Evolutionary conservation across 2,797 vertebrate genomes (phyloP), one percentile per base, ranked within the genome.

Genomic region (Trachurus trachurus): DNA sequence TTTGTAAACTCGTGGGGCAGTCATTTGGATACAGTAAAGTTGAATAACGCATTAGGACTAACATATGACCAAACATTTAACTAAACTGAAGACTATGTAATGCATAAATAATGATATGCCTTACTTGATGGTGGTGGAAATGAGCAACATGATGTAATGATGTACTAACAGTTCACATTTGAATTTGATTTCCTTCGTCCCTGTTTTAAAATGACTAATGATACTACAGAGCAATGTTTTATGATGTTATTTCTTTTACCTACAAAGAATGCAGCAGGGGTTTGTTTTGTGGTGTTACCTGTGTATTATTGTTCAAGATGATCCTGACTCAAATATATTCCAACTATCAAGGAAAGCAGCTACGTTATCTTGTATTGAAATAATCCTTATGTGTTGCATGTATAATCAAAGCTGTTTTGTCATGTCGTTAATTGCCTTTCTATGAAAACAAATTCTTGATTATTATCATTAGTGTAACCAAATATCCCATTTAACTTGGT

Each of bases 261-360:
- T 65, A 53, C n/a, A 62, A 57, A 60, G 9, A 73, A 73, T 66
- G 22, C 66, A 69, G 15, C 17, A 73, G 58, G 80, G 49, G 34
- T 66, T 81, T 82, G 54, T 63, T 61, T 19, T 71, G 37, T 76
- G 63, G 12, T 81, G 54, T 75, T 54, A 50, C 6, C 1, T 71
- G 60, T 81, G 53, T 68, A 58, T 67, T 49, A n/a, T 45, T 72
- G 45, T 66, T 82, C 0, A 39, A 66, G 29, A 68, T 2, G 16
- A 16, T 75, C 16, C 61, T 71, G 6, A 54, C n/a, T 50, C 26
- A 54, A 58, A 45, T 69, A 4, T 61, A 26, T 52, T 59, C 8
- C 12, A 8, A 19, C 59, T 54, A 62, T 8, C 15, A 64, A 78
- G 54, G 2, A 19, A 6, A 45, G 71, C 0, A 45, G 21, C 21